phyloP scores from a whole-genome alignment of 2,888 invertebrate genomes.

The Pristionchus maxplancki region DNA sequence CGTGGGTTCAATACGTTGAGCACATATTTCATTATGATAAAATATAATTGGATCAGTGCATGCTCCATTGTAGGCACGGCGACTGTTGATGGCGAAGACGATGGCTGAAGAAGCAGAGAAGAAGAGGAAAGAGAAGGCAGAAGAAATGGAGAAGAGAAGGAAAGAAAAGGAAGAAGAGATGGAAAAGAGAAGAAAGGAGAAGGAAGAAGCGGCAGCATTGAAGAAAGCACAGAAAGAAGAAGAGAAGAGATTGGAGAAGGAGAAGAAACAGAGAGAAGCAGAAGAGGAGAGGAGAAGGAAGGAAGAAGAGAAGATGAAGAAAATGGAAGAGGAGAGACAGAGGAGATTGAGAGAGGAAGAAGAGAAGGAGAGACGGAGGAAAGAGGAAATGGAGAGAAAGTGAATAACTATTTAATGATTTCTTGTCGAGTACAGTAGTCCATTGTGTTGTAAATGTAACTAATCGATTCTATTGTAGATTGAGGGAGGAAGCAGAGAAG shows the following conservation, averaged over 20 bases:
- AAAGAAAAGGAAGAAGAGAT: constrained; percentile 15
- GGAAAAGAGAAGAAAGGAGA: constrained; percentile 23
- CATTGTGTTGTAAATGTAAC: no score
- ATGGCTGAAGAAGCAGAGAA: background rate
- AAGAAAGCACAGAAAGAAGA: constrained; percentile 46
- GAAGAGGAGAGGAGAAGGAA: constrained; percentile 15
- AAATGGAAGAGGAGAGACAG: constrained; percentile 45
- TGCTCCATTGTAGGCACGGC: background rate
- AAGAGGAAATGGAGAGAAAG: constrained; percentile 32
- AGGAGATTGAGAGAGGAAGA: constrained; percentile 40
- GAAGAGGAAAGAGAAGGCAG: no score
- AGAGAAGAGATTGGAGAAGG: constrained; percentile 39
- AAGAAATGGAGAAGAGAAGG: constrained; percentile 38
- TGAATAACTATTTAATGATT: background rate
- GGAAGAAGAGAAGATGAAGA: constrained; percentile 37
- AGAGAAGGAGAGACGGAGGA: constrained; percentile 49
- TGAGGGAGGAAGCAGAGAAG: constrained; percentile 42
- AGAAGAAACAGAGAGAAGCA: constrained; percentile 19
- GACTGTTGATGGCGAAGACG: background rate
- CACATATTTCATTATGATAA: background rate
- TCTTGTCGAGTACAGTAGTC: background rate
- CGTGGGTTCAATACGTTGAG: background rate
- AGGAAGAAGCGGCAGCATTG: background rate
- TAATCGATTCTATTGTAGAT: background rate
- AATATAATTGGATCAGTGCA: no score